Conservation (phyloP, 2,113 vertebrate species). For the Indicator maculatus region DNA sequence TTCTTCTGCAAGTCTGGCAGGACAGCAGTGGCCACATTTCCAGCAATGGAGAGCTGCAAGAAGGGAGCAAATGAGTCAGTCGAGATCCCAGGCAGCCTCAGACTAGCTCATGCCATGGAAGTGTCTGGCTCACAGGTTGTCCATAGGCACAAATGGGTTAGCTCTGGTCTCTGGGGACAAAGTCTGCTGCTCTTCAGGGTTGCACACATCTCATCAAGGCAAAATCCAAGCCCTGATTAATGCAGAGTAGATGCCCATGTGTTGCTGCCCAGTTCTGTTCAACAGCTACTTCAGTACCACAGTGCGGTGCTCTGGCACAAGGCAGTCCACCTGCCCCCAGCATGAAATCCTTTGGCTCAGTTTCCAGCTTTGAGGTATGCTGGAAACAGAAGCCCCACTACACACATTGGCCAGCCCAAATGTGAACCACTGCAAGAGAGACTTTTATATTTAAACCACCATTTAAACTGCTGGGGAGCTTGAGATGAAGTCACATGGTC, state of each 20-base stretch:
- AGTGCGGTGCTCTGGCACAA: background rate
- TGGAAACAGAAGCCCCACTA: background rate
- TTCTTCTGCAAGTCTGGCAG: constrained; percentile 85
- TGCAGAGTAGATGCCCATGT: background rate
- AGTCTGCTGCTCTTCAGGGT: background rate
- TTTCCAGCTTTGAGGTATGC: background rate
- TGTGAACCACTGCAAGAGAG: rapidly evolving
- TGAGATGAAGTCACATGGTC: background rate
- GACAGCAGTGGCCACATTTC: constrained; percentile 76
- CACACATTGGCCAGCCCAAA: background rate
- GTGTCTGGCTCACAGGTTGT: background rate
- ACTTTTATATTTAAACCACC: background rate
- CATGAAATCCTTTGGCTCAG: background rate
- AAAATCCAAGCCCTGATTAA: background rate
- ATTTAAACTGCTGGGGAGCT: background rate
- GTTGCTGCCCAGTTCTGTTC: background rate
- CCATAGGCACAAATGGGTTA: background rate
- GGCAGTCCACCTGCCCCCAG: background rate
- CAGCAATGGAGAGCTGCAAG: constrained; percentile 82
- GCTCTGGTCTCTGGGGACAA: background rate
- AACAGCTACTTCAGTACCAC: background rate
- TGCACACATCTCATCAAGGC: background rate
- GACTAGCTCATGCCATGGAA: background rate
- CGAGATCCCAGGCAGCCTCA: background rate
- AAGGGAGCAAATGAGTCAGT: background rate